Conservation (phyloP, 37 sponge, comb jelly and placozoan species). For the Ianthella basta region DNA sequence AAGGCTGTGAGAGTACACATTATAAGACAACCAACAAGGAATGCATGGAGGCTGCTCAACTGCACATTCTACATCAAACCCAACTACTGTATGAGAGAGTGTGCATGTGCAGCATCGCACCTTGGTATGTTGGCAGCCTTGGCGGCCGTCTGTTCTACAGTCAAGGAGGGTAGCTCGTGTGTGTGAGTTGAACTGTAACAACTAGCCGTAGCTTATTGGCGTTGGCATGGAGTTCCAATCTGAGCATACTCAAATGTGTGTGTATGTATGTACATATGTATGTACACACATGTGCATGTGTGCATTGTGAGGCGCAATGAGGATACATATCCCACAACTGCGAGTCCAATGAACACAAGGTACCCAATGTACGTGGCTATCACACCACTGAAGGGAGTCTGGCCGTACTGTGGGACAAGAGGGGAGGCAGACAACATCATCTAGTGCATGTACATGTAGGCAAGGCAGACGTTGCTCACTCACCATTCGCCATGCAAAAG, state of each 20-base stretch:
- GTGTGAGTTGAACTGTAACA: no score
- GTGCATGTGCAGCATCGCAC: slow-evolving; percentile 43
- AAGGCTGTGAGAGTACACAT: no score
- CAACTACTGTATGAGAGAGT: no score
- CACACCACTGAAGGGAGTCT: slow-evolving; percentile 42
- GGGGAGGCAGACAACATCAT: background rate
- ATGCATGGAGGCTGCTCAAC: no score
- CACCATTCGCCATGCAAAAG: slow-evolving; percentile 57
- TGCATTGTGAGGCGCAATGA: background rate
- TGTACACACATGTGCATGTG: background rate
- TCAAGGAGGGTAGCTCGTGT: slow-evolving; percentile 4
- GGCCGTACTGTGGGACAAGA: slow-evolving; percentile 29
- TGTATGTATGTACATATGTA: no score
- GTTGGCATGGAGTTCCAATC: no score
- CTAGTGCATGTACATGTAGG: no score
- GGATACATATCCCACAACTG: slow-evolving; percentile 80
- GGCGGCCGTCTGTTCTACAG: background rate
- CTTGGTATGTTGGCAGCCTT: slow-evolving; percentile 39
- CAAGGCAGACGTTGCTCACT: background rate
- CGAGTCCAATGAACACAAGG: slow-evolving; percentile 19
- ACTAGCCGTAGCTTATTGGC: no score
- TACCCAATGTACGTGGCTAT: slow-evolving; percentile 68
- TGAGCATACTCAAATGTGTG: no score
- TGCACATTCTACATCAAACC: no score
- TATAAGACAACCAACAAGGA: no score